Evolutionary conservation across 2,797 vertebrate genomes (phyloP), one percentile per base, ranked within the genome.

Genomic region (Helarctos malayanus): DNA sequence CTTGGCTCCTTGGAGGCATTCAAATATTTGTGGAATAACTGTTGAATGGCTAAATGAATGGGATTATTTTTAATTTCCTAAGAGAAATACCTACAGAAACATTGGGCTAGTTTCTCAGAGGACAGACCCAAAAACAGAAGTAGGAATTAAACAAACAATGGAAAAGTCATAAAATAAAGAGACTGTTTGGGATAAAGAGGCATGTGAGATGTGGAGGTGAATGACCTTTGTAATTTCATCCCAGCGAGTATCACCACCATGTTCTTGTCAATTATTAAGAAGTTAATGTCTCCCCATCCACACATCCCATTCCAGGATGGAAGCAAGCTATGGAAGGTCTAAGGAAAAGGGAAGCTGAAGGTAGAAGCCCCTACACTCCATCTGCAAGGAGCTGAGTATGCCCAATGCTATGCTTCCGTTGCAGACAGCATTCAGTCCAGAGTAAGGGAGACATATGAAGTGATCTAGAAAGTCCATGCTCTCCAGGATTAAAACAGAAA

Each of bases 61-160:
- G n/a, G 59, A 87, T 19, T 73, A 8, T 54, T 93, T 91, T 75
- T 61, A 45, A 69, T 73, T 91, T 88, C 92, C 23, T 56, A 85
- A 88, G 47, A 91, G n/a, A 93, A 97, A 93, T n/a, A 79, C 3
- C 41, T 56, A 68, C 45, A 47, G 25, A 79, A 91, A 79, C 25
- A 52, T 79, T 65, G 16, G 18, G 32, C 27, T 45, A 83, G 12
- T 79, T 69, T 93, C 68, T 76, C 75, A 97, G 97, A 82, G 69
- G 8, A 85, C 4, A 1, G 35, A 85, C 63, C 47, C 27, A 71
- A 68, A 84, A 91, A 97, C 41, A 61, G 32, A 93, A 95, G 38
- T 16, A 84, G 47, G 80, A 97, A 92, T 90, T 93, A 93, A 96
- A 56, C 69, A 63, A 89, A 61, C n/a, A 75, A 86, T 2, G 92